Base-by-base conservation (phyloP, 2,888 invertebrate species). In the Cancer borealis region DNA sequence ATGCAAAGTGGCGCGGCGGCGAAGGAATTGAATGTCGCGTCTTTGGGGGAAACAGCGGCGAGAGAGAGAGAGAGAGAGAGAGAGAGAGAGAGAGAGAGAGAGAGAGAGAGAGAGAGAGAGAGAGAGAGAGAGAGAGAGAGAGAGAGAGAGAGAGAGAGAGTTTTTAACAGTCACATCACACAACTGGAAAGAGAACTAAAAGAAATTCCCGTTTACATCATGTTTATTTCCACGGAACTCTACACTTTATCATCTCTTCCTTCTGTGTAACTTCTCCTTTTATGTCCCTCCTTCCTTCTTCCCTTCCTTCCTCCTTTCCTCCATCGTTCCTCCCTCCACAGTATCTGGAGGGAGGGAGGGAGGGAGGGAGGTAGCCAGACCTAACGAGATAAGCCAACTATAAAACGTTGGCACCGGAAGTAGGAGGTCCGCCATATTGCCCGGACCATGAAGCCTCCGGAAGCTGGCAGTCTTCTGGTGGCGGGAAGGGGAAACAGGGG, bases 341-440 rank as follows among this genome's bases (percentile, higher is more conserved):
- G 30, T 10, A 10, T 79, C 79, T 30, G 79, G 26, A 26, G 79
- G 79, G 26, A 79, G 79, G 79, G 12, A 26, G 79, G 26, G 30
- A 79, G 79, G n/a, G 66, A 66, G n/a, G 8, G 66, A 66, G n/a
- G 12, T 30, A 30, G 14, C 79, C 30, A 30, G 79, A 79, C 30
- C 21, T 30, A 26, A 26, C 10, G 12, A 30, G 30, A 79, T 79
- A 79, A 79, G 21, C 30, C 79, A 79, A 26, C 30, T 30, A 79
- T 79, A 79, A 79, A 79, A 79, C 79, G 30, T 21, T 30, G 30
- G 30, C 79, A 30, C 79, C 79, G 79, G 79, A 79, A 79, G 79
- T 79, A 30, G 79, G 79, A 79, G 79, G 79, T 26, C 79, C 79
- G 79, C 79, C 79, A 79, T 79, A 79, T 79, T 79, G 79, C 79